Evolutionary conservation across 2,797 vertebrate genomes (phyloP).

Genomic region (Micromesistius poutassou): DNA sequence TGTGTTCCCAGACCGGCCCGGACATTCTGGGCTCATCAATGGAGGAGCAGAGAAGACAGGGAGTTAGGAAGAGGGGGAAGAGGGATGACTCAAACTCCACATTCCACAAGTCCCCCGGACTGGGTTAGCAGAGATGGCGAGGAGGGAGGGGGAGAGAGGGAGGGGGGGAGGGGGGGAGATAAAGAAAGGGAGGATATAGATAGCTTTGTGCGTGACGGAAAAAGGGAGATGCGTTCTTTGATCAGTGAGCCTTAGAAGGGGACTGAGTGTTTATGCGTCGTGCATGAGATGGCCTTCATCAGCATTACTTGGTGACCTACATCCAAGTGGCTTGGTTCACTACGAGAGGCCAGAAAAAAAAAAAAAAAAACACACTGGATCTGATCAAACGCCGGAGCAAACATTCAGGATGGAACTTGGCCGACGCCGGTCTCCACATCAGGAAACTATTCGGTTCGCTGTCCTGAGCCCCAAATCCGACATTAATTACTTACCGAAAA

Average conservation of each 20-base stretch:
- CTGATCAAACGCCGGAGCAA: slow-evolving; percentile 1
- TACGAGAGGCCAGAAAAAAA: not conserved
- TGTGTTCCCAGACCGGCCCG: slow-evolving; percentile 49
- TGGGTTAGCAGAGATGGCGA: slow-evolving; percentile 47
- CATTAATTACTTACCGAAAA: not conserved
- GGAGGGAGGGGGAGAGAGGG: slow-evolving; percentile 29
- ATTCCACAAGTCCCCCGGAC: slow-evolving; percentile 66
- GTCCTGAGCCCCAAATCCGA: not conserved
- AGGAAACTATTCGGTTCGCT: not conserved
- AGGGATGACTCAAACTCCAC: slow-evolving; percentile 37
- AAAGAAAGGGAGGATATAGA: not conserved
- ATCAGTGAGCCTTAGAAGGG: not conserved
- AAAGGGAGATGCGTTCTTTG: not conserved
- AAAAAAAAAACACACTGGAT: not conserved
- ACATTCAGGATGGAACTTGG: not conserved
- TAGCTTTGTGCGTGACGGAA: not conserved
- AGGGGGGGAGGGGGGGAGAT: slow-evolving; percentile 29
- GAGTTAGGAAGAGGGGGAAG: slow-evolving; percentile 19
- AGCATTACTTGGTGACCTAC: not conserved
- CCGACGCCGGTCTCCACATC: not conserved
- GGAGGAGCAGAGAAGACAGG: slow-evolving; percentile 10
- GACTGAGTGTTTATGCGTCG: not conserved
- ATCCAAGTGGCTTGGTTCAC: slow-evolving; percentile 23
- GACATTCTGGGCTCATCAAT: slow-evolving; percentile 39
- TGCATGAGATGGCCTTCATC: not conserved